Conservation (phyloP, 2,797 vertebrate genomes). For the Sparidentex hasta region DNA sequence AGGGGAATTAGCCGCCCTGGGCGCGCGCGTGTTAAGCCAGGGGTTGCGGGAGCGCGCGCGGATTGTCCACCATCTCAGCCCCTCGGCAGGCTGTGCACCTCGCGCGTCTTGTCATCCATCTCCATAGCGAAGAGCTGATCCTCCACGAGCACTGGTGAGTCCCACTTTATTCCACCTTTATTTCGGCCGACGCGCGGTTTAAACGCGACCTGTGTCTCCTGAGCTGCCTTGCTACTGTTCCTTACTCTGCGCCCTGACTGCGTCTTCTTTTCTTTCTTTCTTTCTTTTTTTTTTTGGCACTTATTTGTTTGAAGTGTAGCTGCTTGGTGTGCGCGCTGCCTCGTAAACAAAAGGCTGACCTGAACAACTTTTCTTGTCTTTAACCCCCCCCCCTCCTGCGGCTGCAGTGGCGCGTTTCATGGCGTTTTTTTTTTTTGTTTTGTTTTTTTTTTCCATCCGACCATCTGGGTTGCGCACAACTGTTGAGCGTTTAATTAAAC, state of each 20-base stretch:
- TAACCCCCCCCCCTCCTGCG: neutral
- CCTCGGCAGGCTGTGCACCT: slow-evolving; percentile 53
- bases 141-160: slow-evolving; percentile 74
- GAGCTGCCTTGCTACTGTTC: neutral
- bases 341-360: slow-evolving; percentile 10
- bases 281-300: neutral
- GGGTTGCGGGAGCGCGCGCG: slow-evolving; percentile 81
- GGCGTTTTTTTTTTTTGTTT: slow-evolving; percentile 1
- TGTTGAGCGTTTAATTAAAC: slow-evolving; percentile 61
- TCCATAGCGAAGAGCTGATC: slow-evolving; percentile 56
- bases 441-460: slow-evolving; percentile 29
- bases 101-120: slow-evolving; percentile 67
- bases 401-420: neutral
- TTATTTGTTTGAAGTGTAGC: slow-evolving; percentile 6
- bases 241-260: neutral
- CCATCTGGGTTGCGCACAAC: slow-evolving; percentile 56
- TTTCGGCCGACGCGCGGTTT: neutral
- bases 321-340: neutral
- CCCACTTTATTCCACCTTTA: slow-evolving; percentile 13
- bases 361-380: neutral
- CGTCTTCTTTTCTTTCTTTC: neutral
- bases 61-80: slow-evolving; percentile 84
- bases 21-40: slow-evolving; percentile 84
- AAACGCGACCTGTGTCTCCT: neutral
- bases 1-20: slow-evolving; percentile 87